Percentiles rank a stretch among this genome's conserved stretches.
Evolutionary conservation across 2,888 invertebrate species (phyloP).

Genomic region (Matsumyia berberina): DNA sequence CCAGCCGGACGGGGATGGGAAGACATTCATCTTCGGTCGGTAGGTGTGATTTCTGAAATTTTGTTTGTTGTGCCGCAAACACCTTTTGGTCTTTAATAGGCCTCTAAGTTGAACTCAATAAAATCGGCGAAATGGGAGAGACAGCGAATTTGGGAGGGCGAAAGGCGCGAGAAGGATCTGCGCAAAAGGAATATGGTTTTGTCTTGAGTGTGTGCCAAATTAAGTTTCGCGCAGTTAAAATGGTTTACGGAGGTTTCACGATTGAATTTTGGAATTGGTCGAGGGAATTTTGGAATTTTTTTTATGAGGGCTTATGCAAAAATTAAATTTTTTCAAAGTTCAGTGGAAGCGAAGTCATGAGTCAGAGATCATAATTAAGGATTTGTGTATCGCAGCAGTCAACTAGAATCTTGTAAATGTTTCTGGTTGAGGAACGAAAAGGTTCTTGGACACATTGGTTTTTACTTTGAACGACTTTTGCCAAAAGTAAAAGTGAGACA

Average conservation of each 20-base stretch:
- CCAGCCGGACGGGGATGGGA: constrained; percentile 21
- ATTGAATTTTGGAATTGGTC: neutral
- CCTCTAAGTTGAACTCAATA: constrained; percentile 71
- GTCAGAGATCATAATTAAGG: too few species aligned
- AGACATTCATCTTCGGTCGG: constrained; percentile 73
- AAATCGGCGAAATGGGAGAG: constrained; percentile 51
- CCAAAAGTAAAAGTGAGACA: too few species aligned
- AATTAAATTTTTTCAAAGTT: neutral
- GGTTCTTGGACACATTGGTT: too few species aligned
- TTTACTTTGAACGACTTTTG: too few species aligned
- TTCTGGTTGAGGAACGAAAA: too few species aligned
- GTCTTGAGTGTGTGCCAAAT: constrained; percentile 23
- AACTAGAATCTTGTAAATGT: too few species aligned
- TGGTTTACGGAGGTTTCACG: constrained; percentile 34
- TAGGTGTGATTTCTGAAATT: constrained; percentile 75
- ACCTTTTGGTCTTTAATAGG: constrained; percentile 74
- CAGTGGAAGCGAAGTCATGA: neutral
- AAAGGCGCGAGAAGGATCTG: neutral
- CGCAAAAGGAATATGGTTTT: neutral
- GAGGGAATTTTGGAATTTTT: neutral
- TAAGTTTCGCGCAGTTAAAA: constrained; percentile 33
- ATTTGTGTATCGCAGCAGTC: too few species aligned
- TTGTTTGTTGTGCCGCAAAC: constrained; percentile 77
- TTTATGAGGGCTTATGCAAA: constrained; percentile 11
- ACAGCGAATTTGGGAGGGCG: constrained; percentile 19